Conservation (phyloP, 2,113 vertebrate species). For the Grantiella picta region DNA sequence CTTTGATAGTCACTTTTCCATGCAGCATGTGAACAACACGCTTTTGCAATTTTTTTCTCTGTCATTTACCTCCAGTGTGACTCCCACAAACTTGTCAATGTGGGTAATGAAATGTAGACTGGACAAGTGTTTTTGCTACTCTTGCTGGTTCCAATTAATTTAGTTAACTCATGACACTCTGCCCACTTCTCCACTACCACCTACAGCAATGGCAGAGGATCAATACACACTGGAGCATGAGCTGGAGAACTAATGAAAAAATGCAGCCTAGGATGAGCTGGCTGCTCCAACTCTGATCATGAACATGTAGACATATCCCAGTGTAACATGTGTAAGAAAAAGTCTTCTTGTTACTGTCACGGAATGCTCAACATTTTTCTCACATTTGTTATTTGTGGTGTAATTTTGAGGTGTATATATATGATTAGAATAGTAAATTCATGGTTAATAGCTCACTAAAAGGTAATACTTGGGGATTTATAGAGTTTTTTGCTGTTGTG, state of each 20-base stretch:
- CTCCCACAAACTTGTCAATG: not conserved
- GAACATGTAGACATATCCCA: not conserved
- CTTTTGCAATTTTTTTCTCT: not conserved
- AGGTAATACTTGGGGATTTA: not conserved
- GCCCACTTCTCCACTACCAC: not conserved
- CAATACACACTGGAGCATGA: not conserved
- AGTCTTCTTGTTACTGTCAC: accelerated
- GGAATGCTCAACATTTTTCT: not conserved
- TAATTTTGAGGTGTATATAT: not conserved
- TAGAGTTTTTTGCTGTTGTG: not conserved
- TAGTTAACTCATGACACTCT: not conserved
- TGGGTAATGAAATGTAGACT: not conserved
- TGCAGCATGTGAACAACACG: not conserved
- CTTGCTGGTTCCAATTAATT: not conserved
- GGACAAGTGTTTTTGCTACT: not conserved
- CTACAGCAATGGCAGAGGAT: not conserved
- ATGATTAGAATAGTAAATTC: not conserved
- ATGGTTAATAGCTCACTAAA: not conserved
- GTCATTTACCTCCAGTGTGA: not conserved
- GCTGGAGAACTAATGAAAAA: not conserved
- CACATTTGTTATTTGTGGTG: not conserved
- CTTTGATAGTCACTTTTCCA: not conserved
- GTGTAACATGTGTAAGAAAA: not conserved
- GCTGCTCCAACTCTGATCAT: not conserved
- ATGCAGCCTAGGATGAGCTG: not conserved